These are phyloP conservation scores for Notodonta dromedarius DNA, from an alignment of 2,888 invertebrate species.

Conservation along the genomic window DNA sequence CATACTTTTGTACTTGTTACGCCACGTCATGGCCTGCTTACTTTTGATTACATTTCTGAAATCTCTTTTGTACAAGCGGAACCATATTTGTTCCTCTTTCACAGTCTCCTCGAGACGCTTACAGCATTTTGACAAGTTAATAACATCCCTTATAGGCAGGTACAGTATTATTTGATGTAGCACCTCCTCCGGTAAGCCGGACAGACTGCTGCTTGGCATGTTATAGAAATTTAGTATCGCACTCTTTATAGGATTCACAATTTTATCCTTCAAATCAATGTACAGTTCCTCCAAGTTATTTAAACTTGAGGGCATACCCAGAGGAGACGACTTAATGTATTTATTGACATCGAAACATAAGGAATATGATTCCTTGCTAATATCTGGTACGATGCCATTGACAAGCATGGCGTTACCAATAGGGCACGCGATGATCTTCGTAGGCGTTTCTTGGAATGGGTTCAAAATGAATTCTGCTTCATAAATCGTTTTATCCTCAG, in stretches of 20 bases:
- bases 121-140: slow-evolving; percentile 47
- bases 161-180: slow-evolving; percentile 44
- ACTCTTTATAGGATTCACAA: slow-evolving; percentile 46
- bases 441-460: slow-evolving; percentile 33
- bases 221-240: slow-evolving; percentile 44
- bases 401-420: slow-evolving; percentile 45
- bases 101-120: slow-evolving; percentile 43
- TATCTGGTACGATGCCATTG: slow-evolving; percentile 42
- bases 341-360: slow-evolving; percentile 41
- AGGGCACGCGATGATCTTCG: slow-evolving; percentile 43
- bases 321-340: slow-evolving; percentile 32
- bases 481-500: slow-evolving; percentile 25
- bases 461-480: slow-evolving; percentile 42
- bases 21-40: slow-evolving; percentile 33
- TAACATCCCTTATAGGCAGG: slow-evolving; percentile 43
- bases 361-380: slow-evolving; percentile 41
- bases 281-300: slow-evolving; percentile 35
- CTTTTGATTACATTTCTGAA: slow-evolving; percentile 37
- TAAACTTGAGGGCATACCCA: slow-evolving; percentile 42
- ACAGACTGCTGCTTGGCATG: slow-evolving; percentile 40
- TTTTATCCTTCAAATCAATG: slow-evolving; percentile 39
- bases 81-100: slow-evolving; percentile 50
- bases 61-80: slow-evolving; percentile 48
- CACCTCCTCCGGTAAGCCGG: slow-evolving; percentile 49
- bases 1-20: slow-evolving; percentile 39